Base-by-base conservation (phyloP, 2,113 vertebrate species). In the Lasiurus cinereus region DNA sequence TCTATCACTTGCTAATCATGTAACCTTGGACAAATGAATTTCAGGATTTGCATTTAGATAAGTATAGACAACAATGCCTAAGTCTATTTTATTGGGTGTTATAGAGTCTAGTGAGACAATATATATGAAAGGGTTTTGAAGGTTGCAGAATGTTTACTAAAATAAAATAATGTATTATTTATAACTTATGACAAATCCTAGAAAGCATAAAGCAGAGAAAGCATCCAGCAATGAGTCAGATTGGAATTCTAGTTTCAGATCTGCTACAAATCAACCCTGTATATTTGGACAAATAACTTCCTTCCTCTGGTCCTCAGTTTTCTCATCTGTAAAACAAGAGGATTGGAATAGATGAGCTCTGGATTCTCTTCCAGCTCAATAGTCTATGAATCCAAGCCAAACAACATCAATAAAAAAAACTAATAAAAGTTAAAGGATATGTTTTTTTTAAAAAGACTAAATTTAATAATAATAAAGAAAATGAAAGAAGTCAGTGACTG, bases 391-490 rank as follows among this genome's bases (percentile, higher is more conserved):
- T 70, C 50, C 73, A 93, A 76, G 66, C 39, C 67, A 96, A 89
- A 86, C 43, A 76, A 89, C 94, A 83, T 31, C 27, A 50, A 77
- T 3, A 84, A n/a, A 89, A 39, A 39, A 88, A 84, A 70, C 2
- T 24, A 80, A 80, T 59, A 43, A 88, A 77, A 77, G 43, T 67
- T 64, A 80, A 88, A 70, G 18, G 48, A 66, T 33, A 11, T 79
- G 6, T 56, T 56, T 48, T 56, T 48, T 14, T 14, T 46, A 69
- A 87, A 66, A 39, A 80, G 52, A 64, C 29, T 33, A 70, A 54
- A 88, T 39, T 90, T 73, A 56, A 74, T 48, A 96, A 19, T 46
- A 52, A 80, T 56, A 70, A 94, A 54, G 83, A 93, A 84, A 89
- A 94, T 72, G 3, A 10, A 83, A 93, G 84, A 83, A 70, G 50